Percentiles rank a stretch among this genome's conserved stretches.
These are phyloP conservation scores for Ceriagrion tenellum DNA, from an alignment of 2,888 invertebrate genomes.

Conservation along the genomic window DNA sequence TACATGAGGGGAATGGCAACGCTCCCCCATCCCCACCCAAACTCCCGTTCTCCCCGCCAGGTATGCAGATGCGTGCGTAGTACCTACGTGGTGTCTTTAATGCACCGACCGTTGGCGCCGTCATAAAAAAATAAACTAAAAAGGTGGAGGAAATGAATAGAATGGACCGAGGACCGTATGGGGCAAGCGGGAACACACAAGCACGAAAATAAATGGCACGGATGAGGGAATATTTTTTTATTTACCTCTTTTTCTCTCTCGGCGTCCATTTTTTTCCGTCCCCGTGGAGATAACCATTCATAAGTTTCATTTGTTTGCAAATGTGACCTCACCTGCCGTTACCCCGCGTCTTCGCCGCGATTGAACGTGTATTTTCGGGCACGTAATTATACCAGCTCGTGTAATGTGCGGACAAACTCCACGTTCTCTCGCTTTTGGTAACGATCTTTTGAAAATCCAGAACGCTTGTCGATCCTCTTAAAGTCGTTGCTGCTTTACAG, in stretches of 20 bases:
- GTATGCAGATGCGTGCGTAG: background rate
- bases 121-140: background rate
- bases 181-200: background rate
- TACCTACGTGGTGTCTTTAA: background rate
- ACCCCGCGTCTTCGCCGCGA: background rate
- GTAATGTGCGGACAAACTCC: background rate
- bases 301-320: background rate
- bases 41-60: too few relatives aligned
- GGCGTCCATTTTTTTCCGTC: background rate
- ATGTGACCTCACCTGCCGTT: background rate
- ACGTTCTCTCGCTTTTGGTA: background rate
- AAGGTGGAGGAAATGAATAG: background rate
- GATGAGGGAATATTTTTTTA: background rate
- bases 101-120: conserved; percentile 2
- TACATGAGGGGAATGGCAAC: background rate
- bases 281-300: background rate
- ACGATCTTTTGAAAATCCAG: background rate
- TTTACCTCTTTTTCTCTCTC: too few relatives aligned
- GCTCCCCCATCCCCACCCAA: too few relatives aligned
- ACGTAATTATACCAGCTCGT: background rate
- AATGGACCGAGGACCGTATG: too few relatives aligned
- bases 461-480: background rate
- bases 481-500: background rate
- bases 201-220: background rate
- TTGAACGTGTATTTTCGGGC: background rate